A percentile compares a stretch with the other conserved stretches of the same genome.
phyloP scores from a whole-genome alignment of 2,797 vertebrate genomes.

The Odontamblyopus rebecca region DNA sequence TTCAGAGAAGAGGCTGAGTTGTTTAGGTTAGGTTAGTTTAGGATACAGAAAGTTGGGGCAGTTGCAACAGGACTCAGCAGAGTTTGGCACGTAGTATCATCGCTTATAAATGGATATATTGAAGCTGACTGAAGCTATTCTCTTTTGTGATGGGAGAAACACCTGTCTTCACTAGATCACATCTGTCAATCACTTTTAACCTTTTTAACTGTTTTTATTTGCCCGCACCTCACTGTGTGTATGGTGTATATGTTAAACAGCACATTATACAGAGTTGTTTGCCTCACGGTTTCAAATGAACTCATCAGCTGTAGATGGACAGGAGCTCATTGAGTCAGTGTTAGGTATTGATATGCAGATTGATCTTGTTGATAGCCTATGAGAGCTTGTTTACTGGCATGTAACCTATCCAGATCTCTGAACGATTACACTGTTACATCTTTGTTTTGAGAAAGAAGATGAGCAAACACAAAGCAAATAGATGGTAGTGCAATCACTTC shows the following conservation, averaged over 20 bases:
- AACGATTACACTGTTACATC: conserved; percentile 51
- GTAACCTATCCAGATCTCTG: conserved; percentile 47
- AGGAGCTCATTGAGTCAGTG: conserved; percentile 46
- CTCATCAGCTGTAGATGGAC: conserved; percentile 59
- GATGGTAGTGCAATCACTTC: not conserved
- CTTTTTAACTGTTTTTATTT: not conserved
- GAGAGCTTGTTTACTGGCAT: conserved; percentile 59
- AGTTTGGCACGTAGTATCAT: conserved; percentile 13
- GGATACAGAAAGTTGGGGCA: too few relatives aligned
- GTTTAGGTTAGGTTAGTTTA: not conserved
- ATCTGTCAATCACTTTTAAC: not conserved
- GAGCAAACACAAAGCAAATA: conserved; percentile 20
- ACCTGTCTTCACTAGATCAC: not conserved
- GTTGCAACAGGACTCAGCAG: too few relatives aligned
- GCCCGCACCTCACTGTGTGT: conserved; percentile 13
- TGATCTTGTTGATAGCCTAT: conserved; percentile 48
- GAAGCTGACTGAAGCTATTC: conserved; percentile 18
- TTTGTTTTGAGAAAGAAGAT: conserved; percentile 37
- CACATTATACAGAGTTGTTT: conserved; percentile 51
- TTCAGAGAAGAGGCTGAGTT: not conserved
- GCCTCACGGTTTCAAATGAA: conserved; percentile 56
- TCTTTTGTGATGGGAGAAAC: conserved; percentile 3
- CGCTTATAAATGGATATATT: conserved; percentile 17
- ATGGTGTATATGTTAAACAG: conserved; percentile 19
- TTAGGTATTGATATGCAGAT: conserved; percentile 63